A percentile compares a stretch with the other conserved stretches of the same genome.
These are phyloP conservation scores for Dugesia japonica DNA, from an alignment of 2,888 invertebrate species.

Conservation along the genomic window DNA sequence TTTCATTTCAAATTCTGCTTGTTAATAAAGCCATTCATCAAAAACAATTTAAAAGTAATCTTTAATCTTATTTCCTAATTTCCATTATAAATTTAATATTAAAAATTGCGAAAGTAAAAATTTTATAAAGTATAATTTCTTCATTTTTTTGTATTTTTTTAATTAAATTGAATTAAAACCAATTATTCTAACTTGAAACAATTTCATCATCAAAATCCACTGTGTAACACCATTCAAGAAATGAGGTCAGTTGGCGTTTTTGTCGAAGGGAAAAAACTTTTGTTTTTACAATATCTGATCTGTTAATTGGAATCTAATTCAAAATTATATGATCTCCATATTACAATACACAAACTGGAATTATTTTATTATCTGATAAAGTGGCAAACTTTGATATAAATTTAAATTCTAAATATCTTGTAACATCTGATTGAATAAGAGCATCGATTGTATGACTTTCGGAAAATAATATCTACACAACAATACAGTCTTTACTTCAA, in stretches of 20 bases:
- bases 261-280: constrained; percentile 9
- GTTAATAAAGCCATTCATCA: too few relatives aligned
- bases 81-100: too few relatives aligned
- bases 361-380: neutral
- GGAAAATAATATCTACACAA: constrained; percentile 14
- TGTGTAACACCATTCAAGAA: neutral
- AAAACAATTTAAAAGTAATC: too few relatives aligned
- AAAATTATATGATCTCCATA: neutral
- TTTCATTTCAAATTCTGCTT: too few relatives aligned
- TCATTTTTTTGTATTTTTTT: too few relatives aligned
- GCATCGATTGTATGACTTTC: constrained; percentile 22
- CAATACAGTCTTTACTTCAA: neutral
- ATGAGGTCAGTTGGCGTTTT: neutral
- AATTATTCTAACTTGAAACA: neutral
- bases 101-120: too few relatives aligned
- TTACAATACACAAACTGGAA: neutral
- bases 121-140: too few relatives aligned
- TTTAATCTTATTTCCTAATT: too few relatives aligned
- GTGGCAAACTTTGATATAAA: neutral
- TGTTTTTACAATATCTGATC: constrained; percentile 23
- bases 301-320: constrained; percentile 1
- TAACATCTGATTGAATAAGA: constrained; percentile 3
- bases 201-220: neutral
- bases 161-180: neutral
- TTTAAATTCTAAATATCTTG: neutral